Conservation (phyloP, 2,797 vertebrate species). For the Diplodus puntazzo region DNA sequence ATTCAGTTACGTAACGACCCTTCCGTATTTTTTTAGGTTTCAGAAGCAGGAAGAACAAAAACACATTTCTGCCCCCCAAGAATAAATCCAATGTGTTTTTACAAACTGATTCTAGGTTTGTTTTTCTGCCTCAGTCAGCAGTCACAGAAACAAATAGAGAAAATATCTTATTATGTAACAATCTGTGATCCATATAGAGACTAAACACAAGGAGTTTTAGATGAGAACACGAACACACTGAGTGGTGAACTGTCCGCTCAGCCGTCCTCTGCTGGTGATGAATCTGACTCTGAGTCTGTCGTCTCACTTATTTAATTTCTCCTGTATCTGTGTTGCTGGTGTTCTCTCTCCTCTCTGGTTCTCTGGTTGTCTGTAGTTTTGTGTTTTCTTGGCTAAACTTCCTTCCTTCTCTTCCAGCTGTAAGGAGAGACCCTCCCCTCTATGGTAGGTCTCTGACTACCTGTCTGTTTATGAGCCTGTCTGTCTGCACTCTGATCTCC, state of each 20-base stretch:
- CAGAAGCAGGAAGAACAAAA: neutral
- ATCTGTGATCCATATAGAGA: no score
- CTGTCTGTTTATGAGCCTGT: conserved; percentile 13
- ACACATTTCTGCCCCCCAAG: neutral
- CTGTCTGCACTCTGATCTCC: neutral
- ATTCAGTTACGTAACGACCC: no score
- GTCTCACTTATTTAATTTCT: neutral
- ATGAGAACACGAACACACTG: neutral
- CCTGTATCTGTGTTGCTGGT: conserved; percentile 19
- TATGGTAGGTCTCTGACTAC: conserved; percentile 86
- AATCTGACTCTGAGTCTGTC: neutral
- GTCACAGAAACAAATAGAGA: neutral
- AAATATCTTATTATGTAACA: no score
- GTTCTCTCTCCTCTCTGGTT: conserved; percentile 16
- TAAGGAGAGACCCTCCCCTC: conserved; percentile 87
- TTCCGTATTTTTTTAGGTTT: no score
- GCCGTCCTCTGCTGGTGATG: neutral
- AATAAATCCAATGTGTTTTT: neutral
- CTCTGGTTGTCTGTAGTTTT: conserved; percentile 20
- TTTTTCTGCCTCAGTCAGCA: neutral
- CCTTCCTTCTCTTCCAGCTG: conserved; percentile 86
- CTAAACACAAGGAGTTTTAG: no score
- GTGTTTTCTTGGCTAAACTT: conserved; percentile 68
- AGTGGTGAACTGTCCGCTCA: neutral
- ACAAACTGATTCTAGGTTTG: neutral